Evolutionary conservation across 2,797 vertebrate species (phyloP).

Genomic region (Trachops cirrhosus): DNA sequence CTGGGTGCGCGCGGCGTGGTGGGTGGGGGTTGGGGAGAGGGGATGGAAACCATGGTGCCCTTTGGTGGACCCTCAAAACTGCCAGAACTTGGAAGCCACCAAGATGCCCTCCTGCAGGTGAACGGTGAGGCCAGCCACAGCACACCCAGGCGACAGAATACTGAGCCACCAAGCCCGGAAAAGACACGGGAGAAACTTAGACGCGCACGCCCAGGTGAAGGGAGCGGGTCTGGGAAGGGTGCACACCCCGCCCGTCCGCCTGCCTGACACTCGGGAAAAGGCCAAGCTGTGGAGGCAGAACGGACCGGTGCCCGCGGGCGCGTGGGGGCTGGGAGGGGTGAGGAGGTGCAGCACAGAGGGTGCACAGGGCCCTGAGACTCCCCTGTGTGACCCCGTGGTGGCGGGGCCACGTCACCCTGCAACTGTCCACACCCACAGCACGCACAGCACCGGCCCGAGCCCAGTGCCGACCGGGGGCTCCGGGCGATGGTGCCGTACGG

Average conservation of each 20-base stretch:
- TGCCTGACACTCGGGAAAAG: not conserved
- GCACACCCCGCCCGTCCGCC: rapidly evolving
- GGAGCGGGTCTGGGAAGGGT: too few relatives aligned
- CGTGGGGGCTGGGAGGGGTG: rapidly evolving
- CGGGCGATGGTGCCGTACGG: rapidly evolving
- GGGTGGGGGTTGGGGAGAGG: not conserved
- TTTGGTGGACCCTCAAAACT: not conserved
- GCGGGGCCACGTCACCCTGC: not conserved
- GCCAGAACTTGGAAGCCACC: not conserved
- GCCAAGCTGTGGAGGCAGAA: not conserved
- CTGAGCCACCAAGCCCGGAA: not conserved
- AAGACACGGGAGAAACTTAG: not conserved
- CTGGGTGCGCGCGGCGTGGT: rapidly evolving
- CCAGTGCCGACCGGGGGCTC: not conserved
- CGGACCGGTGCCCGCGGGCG: not conserved
- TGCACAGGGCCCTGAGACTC: rapidly evolving
- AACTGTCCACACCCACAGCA: not conserved
- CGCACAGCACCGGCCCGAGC: not conserved
- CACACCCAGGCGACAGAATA: too few relatives aligned
- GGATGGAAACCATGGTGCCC: not conserved
- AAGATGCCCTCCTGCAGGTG: not conserved
- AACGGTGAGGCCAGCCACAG: not conserved
- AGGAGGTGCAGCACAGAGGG: rapidly evolving
- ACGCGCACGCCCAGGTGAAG: rapidly evolving
- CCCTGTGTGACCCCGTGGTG: too few relatives aligned